Evolutionary conservation across 2,888 invertebrate species (phyloP).

Genomic region (Proisotoma minuta): DNA sequence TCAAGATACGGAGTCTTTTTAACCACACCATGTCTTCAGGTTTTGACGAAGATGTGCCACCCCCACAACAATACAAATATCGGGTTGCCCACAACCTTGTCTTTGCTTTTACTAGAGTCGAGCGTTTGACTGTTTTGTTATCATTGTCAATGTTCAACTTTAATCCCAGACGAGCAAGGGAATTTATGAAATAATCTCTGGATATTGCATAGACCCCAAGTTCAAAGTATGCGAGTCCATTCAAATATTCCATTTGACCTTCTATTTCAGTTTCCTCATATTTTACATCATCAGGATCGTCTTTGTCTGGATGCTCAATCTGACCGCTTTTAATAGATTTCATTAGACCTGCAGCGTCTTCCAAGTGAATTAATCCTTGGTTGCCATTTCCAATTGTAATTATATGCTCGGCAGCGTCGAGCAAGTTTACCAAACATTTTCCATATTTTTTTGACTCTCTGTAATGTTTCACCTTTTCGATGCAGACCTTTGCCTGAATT

Average conservation of each 20-base stretch:
- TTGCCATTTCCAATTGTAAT: conserved; percentile 38
- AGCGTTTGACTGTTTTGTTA: conserved; percentile 1
- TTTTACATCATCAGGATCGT: conserved; percentile 36
- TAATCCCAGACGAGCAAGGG: conserved; percentile 26
- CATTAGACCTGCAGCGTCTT: conserved; percentile 38
- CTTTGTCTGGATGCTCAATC: conserved; percentile 26
- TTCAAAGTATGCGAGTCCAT: conserved; percentile 41
- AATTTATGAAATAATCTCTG: conserved; percentile 28
- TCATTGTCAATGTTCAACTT: conserved; percentile 20
- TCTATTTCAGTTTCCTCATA: conserved; percentile 34
- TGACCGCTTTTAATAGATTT: conserved; percentile 27
- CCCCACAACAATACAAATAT: neutral
- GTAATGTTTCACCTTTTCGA: conserved; percentile 43
- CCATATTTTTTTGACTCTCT: conserved; percentile 35
- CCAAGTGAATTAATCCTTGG: conserved; percentile 41
- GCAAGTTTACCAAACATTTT: conserved; percentile 36
- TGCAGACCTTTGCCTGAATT: conserved; percentile 39
- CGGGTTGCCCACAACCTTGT: conserved; percentile 21
- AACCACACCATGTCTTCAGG: conserved; percentile 22
- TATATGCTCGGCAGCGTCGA: conserved; percentile 40
- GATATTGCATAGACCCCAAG: conserved; percentile 34
- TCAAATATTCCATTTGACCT: conserved; percentile 37
- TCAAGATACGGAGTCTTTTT: conserved; percentile 36
- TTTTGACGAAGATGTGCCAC: too few species aligned
- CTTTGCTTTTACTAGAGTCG: conserved; percentile 18